phyloP scores from a whole-genome alignment of 2,797 vertebrate species.

The Poecile montanus region DNA sequence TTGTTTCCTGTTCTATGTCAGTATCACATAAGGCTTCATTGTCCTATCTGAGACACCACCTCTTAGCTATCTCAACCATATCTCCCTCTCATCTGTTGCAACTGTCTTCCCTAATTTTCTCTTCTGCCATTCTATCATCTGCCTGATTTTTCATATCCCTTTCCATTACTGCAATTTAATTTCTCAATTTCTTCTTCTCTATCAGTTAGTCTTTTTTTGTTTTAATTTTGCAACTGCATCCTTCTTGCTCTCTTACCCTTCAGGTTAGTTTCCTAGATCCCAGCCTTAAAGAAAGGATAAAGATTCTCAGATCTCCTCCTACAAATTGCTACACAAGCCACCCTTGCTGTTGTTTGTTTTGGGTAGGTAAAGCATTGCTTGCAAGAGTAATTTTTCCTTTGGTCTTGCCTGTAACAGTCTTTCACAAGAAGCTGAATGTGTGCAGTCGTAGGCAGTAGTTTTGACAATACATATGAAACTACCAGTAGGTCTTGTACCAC shows the following conservation, averaged over 20 bases:
- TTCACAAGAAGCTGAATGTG: conserved; percentile 46
- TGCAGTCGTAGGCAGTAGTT: conserved; percentile 35
- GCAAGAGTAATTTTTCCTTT: conserved; percentile 33
- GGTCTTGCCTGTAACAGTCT: conserved; percentile 21
- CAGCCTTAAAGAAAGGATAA: neutral
- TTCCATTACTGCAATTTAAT: neutral
- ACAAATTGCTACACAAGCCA: conserved; percentile 21
- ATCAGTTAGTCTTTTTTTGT: neutral
- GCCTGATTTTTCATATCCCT: neutral
- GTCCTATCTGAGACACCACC: neutral
- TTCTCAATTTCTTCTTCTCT: neutral
- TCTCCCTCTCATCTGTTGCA: conserved; percentile 5
- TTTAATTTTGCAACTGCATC: neutral
- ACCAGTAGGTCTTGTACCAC: neutral
- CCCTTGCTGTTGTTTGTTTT: conserved; percentile 30
- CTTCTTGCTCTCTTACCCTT: neutral
- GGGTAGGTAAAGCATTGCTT: neutral
- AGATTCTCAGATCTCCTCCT: conserved; percentile 2
- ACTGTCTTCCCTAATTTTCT: neutral
- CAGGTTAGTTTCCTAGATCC: conserved; percentile 29
- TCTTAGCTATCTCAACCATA: neutral
- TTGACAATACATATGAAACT: conserved; percentile 8
- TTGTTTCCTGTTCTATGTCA: neutral
- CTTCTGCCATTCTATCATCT: conserved; percentile 12
- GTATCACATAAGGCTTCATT: neutral